phyloP scores from a whole-genome alignment of 2,888 invertebrate species.

The Opisthograptis luteolata region DNA sequence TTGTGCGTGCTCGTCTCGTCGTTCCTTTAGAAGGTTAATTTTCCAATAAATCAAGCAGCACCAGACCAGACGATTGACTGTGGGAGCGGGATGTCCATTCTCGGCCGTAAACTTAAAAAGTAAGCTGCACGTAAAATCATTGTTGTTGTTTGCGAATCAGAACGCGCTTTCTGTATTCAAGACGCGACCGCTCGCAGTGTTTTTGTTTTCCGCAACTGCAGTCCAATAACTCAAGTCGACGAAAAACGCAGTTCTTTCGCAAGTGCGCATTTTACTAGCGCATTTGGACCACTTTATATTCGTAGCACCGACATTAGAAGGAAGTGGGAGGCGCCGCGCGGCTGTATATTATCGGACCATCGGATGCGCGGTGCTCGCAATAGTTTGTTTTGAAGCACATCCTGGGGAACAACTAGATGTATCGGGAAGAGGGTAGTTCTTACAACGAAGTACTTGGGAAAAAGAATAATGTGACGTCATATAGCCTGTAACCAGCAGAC shows the following conservation, averaged over 20 bases:
- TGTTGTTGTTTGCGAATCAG: too few species aligned
- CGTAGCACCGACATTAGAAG: constrained; percentile 37
- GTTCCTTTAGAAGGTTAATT: too few species aligned
- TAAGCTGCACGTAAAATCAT: too few species aligned
- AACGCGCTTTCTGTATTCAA: not conserved
- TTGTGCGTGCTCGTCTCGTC: too few species aligned
- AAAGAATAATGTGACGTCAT: too few species aligned
- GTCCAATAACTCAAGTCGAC: constrained; percentile 28
- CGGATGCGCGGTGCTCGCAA: constrained; percentile 31
- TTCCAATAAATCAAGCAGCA: too few species aligned
- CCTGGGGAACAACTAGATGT: constrained; percentile 10
- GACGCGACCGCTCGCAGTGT: constrained; percentile 1
- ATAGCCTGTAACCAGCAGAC: too few species aligned
- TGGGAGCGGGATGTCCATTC: too few species aligned
- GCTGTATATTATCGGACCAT: constrained; percentile 37
- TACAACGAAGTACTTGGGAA: too few species aligned
- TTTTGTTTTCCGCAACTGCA: constrained; percentile 26
- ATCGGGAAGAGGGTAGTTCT: too few species aligned
- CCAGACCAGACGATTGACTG: too few species aligned
- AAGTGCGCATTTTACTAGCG: constrained; percentile 34
- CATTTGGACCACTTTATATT: constrained; percentile 39
- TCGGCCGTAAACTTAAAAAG: too few species aligned
- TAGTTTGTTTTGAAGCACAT: constrained; percentile 27
- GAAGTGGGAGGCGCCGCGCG: constrained; percentile 30
- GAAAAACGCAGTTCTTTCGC: constrained; percentile 22